Percentiles rank a stretch among this genome's conserved stretches.
Evolutionary conservation across 2,113 vertebrate species (phyloP).

Genomic region (Spea multiplicata): DNA sequence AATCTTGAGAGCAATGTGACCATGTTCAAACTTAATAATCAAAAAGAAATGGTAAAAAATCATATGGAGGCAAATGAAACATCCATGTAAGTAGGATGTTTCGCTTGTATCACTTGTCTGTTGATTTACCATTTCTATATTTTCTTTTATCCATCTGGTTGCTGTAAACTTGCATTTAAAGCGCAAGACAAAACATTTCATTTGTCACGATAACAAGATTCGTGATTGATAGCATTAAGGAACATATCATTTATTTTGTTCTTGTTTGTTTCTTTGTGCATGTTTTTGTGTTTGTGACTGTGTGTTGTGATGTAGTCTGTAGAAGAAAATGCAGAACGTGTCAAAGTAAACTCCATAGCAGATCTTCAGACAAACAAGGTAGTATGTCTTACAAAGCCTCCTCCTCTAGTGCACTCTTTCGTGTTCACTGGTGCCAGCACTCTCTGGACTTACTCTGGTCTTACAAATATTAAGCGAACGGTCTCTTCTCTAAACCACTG

Average conservation of each 20-base stretch:
- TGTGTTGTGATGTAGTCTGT: conserved; percentile 87
- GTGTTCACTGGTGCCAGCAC: conserved; percentile 60
- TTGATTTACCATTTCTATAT: conserved; percentile 54
- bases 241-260: conserved; percentile 72
- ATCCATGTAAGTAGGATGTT: conserved; percentile 57
- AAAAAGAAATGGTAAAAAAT: conserved; percentile 9
- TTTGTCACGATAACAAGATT: conserved; percentile 57
- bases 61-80: background rate
- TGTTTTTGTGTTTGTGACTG: conserved; percentile 78
- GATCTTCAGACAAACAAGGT: conserved; percentile 91
- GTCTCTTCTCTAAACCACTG: too few species aligned
- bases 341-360: conserved; percentile 87
- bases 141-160: conserved; percentile 57
- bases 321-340: conserved; percentile 91
- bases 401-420: conserved; percentile 57
- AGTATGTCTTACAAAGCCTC: conserved; percentile 74
- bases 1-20: background rate
- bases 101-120: conserved; percentile 52
- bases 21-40: background rate
- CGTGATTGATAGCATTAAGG: conserved; percentile 49
- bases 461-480: too few species aligned
- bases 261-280: conserved; percentile 81
- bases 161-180: conserved; percentile 50
- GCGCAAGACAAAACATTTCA: conserved; percentile 46
- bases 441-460: conserved; percentile 35